Base-by-base conservation (phyloP, 2,797 vertebrate genomes). In the Pangasius djambal region DNA sequence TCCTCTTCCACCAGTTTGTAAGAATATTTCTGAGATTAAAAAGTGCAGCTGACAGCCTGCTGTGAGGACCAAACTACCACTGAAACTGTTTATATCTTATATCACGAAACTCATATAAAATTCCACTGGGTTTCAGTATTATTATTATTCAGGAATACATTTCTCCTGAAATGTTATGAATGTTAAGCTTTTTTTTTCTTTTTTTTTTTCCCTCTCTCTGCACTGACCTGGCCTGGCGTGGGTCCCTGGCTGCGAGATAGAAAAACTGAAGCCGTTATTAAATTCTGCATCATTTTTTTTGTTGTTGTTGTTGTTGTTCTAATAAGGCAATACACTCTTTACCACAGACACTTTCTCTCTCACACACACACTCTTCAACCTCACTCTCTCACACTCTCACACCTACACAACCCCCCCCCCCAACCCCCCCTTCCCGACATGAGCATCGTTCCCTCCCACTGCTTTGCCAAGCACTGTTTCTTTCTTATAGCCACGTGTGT, bases 271-370 rank as follows among this genome's bases (percentile, higher is more conserved):
- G 13, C 25, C n/a, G 40, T 44, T 28, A 67, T 87, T 67, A 67
- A 44, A 87, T 87, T 87, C 48, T 87, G 74, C 86, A 52, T 67
- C 40, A 37, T 81, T 52, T 61, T 83, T 83, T 6, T 74, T 69
- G n/a, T n/a, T n/a, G n/a, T 50, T 52, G 55, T 78, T 65, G 28
- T 85, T 25, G 72, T 34, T 78, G 18, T 50, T 78, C 28, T 79
- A 50, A 79, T 79, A 9, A 65, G 40, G 50, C 15, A 55, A 31
- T 78, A 44, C 22, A 25, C 37, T 13, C 70, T 22, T 44, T 44
- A 74, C 25, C 20, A 25, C 34, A 48, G 72, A 48, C 22, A 13
- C 75, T 31, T n/a, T 52, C 44, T 52, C 72, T 74, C 37, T 74
- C 37, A 40, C 37, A 40, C 72, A 25, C 20, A 4, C 37, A 28